These are phyloP conservation scores for Epistrophella euchroma DNA, from an alignment of 2,888 invertebrate genomes.

Conservation along the genomic window DNA sequence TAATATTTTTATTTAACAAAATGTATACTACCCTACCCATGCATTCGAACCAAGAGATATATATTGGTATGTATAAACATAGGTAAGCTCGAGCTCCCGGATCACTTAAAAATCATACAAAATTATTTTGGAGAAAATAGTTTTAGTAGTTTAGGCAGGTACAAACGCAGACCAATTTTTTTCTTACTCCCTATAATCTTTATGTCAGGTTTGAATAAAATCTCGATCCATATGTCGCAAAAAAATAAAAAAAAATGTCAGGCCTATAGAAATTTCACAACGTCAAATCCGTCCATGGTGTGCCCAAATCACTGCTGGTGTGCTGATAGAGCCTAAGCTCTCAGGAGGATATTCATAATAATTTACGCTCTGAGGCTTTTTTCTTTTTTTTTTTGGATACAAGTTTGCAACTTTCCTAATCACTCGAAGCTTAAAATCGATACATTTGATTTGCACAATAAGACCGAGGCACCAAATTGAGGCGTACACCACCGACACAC, in stretches of 20 bases:
- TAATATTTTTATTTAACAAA: no score
- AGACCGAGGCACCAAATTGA: slow-evolving; percentile 54
- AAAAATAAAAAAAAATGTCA: background rate
- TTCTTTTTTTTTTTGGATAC: slow-evolving; percentile 25
- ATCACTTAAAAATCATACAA: no score
- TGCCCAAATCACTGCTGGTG: background rate
- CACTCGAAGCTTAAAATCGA: slow-evolving; percentile 69
- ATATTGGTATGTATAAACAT: no score
- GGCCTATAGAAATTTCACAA: background rate
- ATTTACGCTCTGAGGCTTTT: slow-evolving; percentile 54
- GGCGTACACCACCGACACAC: slow-evolving; percentile 60
- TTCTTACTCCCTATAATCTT: no score
- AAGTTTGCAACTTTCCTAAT: slow-evolving; percentile 63
- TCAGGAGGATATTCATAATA: slow-evolving; percentile 44
- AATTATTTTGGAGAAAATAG: no score
- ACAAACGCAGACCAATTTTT: no score
- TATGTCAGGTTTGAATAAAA: no score
- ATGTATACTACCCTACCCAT: no score
- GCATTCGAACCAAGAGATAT: no score
- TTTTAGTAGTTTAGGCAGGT: no score
- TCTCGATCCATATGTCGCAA: no score
- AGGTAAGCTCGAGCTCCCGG: no score
- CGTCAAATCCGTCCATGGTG: background rate
- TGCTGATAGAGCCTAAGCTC: slow-evolving; percentile 54
- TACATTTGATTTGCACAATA: slow-evolving; percentile 38